Evolutionary conservation across 1,140 invertebrate genomes (phyloP).

Genomic region (Dendrolimus kikuchii): DNA sequence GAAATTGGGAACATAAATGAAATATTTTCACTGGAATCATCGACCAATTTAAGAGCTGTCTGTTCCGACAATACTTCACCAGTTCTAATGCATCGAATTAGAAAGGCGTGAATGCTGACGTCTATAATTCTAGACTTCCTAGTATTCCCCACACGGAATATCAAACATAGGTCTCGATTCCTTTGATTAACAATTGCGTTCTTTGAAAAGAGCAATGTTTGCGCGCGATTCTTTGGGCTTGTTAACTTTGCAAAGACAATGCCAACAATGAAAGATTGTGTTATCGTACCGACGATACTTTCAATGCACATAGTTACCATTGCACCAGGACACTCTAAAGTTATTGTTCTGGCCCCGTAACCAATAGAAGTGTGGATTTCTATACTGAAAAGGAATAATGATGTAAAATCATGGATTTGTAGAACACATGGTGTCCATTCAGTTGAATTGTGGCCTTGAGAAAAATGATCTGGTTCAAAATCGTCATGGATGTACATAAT

Average conservation of each 20-base stretch:
- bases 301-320: slow-evolving; percentile 96
- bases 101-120: slow-evolving; percentile 83
- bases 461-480: slow-evolving; percentile 58
- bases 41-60: slow-evolving; percentile 78
- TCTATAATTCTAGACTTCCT: slow-evolving; percentile 93
- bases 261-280: slow-evolving; percentile 78
- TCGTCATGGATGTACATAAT: slow-evolving; percentile 78
- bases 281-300: slow-evolving; percentile 93
- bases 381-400: slow-evolving; percentile 76
- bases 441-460: slow-evolving; percentile 21
- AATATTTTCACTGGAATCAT: slow-evolving; percentile 80
- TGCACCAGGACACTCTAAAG: slow-evolving; percentile 91
- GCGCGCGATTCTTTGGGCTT: slow-evolving; percentile 91
- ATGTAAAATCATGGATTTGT: slow-evolving; percentile 74
- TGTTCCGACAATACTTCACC: slow-evolving; percentile 84
- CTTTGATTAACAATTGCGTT: slow-evolving; percentile 88
- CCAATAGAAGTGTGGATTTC: slow-evolving; percentile 79
- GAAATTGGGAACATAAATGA: slow-evolving; percentile 91
- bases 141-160: slow-evolving; percentile 95
- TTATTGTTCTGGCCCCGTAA: slow-evolving; percentile 75
- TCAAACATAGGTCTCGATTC: slow-evolving; percentile 85
- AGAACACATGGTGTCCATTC: slow-evolving; percentile 68
- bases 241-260: slow-evolving; percentile 93
- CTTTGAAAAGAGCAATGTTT: slow-evolving; percentile 91
- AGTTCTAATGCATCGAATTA: slow-evolving; percentile 83